Evolutionary conservation across 2,888 invertebrate species (phyloP).

Genomic region (Oeneis ivallda): DNA sequence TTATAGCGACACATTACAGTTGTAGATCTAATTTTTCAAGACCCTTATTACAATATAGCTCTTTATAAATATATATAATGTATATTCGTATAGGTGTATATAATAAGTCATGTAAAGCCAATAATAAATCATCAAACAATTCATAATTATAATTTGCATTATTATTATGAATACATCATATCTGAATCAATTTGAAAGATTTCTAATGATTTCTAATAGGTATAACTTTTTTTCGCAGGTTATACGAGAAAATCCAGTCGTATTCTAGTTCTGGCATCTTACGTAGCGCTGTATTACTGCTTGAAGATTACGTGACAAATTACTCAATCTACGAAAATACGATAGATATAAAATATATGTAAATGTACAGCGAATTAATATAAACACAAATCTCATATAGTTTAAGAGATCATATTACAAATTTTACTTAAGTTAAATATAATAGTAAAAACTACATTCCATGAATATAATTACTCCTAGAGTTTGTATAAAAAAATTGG

Average conservation of each 20-base stretch:
- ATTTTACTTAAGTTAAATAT: neutral
- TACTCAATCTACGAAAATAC: conserved; percentile 1
- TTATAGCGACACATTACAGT: too few species aligned
- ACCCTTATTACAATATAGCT: too few species aligned
- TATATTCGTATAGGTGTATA: too few species aligned
- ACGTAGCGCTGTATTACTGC: conserved; percentile 38
- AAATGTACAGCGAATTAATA: conserved; percentile 13
- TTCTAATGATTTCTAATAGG: too few species aligned
- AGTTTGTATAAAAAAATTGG: too few species aligned
- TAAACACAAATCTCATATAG: neutral
- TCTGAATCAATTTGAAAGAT: too few species aligned
- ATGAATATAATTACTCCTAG: neutral
- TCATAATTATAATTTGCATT: too few species aligned
- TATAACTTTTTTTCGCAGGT: conserved; percentile 43
- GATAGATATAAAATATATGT: neutral
- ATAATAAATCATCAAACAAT: too few species aligned
- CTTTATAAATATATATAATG: too few species aligned
- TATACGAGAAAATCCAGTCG: conserved; percentile 29
- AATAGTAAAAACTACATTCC: neutral
- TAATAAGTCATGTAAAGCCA: too few species aligned
- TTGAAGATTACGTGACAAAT: conserved; percentile 48
- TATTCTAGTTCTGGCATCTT: conserved; percentile 35
- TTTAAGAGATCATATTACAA: neutral
- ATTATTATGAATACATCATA: too few species aligned
- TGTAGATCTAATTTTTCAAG: too few species aligned